phyloP scores from a whole-genome alignment of 2,888 invertebrate species.

The Macrophya alboannulata region DNA sequence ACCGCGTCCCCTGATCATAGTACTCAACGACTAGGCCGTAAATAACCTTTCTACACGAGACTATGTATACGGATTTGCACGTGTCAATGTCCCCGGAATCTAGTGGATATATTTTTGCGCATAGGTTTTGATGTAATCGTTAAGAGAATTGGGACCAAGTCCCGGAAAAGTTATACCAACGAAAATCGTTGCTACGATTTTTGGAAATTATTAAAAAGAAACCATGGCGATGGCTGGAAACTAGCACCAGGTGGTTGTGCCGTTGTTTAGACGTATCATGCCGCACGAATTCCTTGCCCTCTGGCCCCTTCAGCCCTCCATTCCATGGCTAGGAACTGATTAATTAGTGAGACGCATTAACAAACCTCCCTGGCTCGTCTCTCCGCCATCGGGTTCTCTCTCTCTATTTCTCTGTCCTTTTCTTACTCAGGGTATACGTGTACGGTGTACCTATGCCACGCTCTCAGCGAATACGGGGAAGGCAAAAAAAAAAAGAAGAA shows the following conservation, averaged over 20 bases:
- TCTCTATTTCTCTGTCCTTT: slow-evolving; percentile 17
- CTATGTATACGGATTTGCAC: slow-evolving; percentile 11
- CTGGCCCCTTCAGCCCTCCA: not conserved
- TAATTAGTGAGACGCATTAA: slow-evolving; percentile 59
- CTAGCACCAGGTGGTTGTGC: slow-evolving; percentile 29
- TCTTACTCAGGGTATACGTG: not conserved
- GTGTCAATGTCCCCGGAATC: slow-evolving; percentile 33
- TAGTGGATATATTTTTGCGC: not conserved
- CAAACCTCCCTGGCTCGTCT: slow-evolving; percentile 50
- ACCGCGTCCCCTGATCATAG: slow-evolving; percentile 55
- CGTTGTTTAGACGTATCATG: slow-evolving; percentile 37
- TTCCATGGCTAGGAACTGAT: slow-evolving; percentile 50
- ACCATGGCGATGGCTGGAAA: not conserved
- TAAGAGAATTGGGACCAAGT: slow-evolving; percentile 25
- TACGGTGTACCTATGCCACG: not conserved
- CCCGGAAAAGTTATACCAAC: slow-evolving; percentile 3
- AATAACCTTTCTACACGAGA: slow-evolving; percentile 40
- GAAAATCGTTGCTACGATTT: not conserved
- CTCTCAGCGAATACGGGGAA: slow-evolving; percentile 15
- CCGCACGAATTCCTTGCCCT: slow-evolving; percentile 27
- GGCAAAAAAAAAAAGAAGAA: not conserved
- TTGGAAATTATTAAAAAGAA: not conserved
- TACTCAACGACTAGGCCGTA: slow-evolving; percentile 23
- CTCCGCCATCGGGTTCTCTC: slow-evolving; percentile 16
- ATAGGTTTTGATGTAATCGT: slow-evolving; percentile 42